Evolutionary conservation across 2,113 vertebrate species (phyloP), one percentile per base, ranked within the genome.

Genomic region (Anarhynchus alexandrinus): DNA sequence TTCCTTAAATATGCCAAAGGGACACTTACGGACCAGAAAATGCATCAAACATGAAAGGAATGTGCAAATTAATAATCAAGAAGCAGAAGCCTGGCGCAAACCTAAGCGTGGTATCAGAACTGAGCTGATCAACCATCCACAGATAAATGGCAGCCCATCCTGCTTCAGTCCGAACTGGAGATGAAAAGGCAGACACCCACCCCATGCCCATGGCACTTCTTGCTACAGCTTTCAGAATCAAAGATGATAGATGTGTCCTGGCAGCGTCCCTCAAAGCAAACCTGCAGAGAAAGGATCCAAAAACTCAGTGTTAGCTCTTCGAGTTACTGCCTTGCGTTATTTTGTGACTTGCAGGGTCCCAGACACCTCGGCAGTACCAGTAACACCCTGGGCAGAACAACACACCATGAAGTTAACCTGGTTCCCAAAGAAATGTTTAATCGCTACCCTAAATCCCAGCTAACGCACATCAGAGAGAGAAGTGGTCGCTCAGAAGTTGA

Each of bases 241-340:
- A 99, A 98, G 93, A 99, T 43, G 90, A 81, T 99, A 72, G 99
- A 99, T 59, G 98, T 98, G 96, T 99, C 99, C 95, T 98, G 98
- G 97, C 99, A 99, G 94, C 98, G 98, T 54, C 99, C 99, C 47
- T 99, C 98, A 79, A 99, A 99, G 97, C 99, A 99, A 94, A 99
- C 98, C 99, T 99, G 97, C 79, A 84, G 62, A 45, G 73, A 80
- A 88, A 96, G 43, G 27, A 92, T 12, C 45, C 76, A 76, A 64
- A 70, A 70, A 0, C 8, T 74, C 40, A 36, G 27, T 1, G 7
- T 70, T n/a, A 84, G 18, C 40, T 32, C 42, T 57, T 22, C 15
- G 38, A 32, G 59, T 38, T 19, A 47, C 55, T 64, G 51, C 12
- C 29, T 52, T 32, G 22, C 13, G 23, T 15, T 66, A 3, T 47